phyloP scores from a whole-genome alignment of 2,888 invertebrate species.

The Standfussiana lucernea region DNA sequence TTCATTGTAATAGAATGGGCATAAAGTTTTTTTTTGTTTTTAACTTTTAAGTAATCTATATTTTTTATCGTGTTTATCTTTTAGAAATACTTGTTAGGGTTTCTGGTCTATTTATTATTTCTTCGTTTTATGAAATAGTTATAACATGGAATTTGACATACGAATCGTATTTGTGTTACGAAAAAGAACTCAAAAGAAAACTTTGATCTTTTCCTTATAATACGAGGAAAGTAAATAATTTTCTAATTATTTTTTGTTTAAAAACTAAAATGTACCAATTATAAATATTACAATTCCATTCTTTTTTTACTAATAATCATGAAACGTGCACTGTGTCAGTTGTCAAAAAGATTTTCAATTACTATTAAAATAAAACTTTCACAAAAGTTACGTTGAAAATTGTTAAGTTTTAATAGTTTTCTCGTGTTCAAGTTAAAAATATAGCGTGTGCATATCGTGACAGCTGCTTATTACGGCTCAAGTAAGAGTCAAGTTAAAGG shows the following conservation, averaged over 20 bases:
- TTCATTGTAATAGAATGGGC: not conserved
- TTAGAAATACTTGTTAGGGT: not conserved
- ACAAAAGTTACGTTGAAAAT: not conserved
- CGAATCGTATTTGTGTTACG: not conserved
- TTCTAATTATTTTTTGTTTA: too few relatives aligned
- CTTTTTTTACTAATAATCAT: not conserved
- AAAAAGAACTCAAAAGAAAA: not conserved
- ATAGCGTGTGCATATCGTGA: conserved; percentile 39
- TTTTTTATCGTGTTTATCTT: not conserved
- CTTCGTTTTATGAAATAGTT: not conserved
- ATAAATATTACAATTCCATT: not conserved
- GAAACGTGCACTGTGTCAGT: not conserved
- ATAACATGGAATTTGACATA: not conserved
- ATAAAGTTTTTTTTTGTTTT: not conserved
- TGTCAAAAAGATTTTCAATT: not conserved
- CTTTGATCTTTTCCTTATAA: not conserved
- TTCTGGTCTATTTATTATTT: not conserved
- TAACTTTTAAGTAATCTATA: not conserved
- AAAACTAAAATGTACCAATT: not conserved
- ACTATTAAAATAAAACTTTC: not conserved
- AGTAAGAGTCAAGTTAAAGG: conserved; percentile 43
- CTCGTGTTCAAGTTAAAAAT: conserved; percentile 25
- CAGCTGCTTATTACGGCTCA: conserved; percentile 53
- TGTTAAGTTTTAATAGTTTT: conserved; percentile 26
- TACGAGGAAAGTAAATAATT: not conserved